Percentiles rank a stretch among this genome's conserved stretches.
These are phyloP conservation scores for Meghimatium bilineatum DNA, from an alignment of 2,888 invertebrate species.

Conservation along the genomic window DNA sequence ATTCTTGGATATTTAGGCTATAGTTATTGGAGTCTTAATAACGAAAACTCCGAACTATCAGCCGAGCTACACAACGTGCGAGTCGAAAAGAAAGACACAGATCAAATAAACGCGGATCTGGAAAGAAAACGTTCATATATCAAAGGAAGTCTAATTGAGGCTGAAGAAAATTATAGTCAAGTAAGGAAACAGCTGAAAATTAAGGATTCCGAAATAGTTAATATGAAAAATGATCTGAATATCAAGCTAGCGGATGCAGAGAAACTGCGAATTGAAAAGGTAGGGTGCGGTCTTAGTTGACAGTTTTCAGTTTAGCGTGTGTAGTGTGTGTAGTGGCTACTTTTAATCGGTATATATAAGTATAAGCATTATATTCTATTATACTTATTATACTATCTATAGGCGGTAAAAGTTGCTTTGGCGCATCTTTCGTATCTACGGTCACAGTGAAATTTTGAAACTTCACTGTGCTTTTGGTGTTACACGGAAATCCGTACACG, in stretches of 20 bases:
- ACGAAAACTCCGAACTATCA: not conserved
- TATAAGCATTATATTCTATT: no score
- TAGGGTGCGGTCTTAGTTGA: no score
- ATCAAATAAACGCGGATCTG: not conserved
- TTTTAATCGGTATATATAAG: no score
- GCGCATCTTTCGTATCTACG: no score
- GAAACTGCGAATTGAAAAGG: not conserved
- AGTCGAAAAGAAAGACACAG: conserved; percentile 6
- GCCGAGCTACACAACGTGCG: not conserved
- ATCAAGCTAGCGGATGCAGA: not conserved
- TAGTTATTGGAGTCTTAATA: conserved; percentile 4
- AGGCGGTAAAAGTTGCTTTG: no score
- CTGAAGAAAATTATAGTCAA: not conserved
- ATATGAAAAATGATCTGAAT: not conserved
- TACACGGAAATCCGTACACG: no score
- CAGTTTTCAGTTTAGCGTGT: no score
- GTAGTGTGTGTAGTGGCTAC: no score
- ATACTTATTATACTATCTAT: no score
- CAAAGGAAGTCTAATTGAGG: not conserved
- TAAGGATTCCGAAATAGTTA: conserved; percentile 7
- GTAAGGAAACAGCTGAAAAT: not conserved
- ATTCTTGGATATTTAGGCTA: conserved; percentile 1
- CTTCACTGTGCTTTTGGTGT: no score
- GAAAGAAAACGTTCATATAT: not conserved
- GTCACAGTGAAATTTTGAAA: no score